A percentile compares a stretch with the other conserved stretches of the same genome.
phyloP scores from a whole-genome alignment of 2,113 vertebrate genomes.

The Pomatorhinus ruficollis region DNA sequence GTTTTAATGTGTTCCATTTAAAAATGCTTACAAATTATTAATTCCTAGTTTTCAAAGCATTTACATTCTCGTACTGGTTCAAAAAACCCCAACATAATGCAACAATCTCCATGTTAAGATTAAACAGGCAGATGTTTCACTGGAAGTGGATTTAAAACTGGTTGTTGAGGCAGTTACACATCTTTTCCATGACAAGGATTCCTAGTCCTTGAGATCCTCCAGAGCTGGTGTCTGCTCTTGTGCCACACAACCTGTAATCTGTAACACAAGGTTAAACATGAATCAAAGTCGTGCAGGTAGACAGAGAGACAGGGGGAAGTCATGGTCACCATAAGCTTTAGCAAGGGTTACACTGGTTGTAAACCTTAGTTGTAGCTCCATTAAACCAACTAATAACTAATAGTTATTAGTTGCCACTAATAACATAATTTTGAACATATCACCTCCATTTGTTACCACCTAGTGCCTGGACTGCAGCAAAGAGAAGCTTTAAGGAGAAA shows the following conservation, averaged over 20 bases:
- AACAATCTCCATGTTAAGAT: neutral
- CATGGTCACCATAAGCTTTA: neutral
- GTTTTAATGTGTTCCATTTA: neutral
- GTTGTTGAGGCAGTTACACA: neutral
- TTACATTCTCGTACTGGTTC: neutral
- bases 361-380: neutral
- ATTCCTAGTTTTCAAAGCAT: neutral
- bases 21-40: neutral
- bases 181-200: neutral
- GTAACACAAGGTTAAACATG: neutral
- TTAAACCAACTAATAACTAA: neutral
- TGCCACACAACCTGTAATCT: neutral
- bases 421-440: neutral
- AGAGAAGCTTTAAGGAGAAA: neutral
- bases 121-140: neutral
- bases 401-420: neutral
- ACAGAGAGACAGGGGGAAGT: neutral
- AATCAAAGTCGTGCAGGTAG: neutral
- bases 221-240: neutral
- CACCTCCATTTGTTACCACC: neutral
- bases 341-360: neutral
- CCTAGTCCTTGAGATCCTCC: neutral
- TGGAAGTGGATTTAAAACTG: neutral
- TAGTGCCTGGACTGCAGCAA: neutral
- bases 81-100: neutral